Conservation (phyloP, 2,888 invertebrate species). For the Ormia ochracea region DNA sequence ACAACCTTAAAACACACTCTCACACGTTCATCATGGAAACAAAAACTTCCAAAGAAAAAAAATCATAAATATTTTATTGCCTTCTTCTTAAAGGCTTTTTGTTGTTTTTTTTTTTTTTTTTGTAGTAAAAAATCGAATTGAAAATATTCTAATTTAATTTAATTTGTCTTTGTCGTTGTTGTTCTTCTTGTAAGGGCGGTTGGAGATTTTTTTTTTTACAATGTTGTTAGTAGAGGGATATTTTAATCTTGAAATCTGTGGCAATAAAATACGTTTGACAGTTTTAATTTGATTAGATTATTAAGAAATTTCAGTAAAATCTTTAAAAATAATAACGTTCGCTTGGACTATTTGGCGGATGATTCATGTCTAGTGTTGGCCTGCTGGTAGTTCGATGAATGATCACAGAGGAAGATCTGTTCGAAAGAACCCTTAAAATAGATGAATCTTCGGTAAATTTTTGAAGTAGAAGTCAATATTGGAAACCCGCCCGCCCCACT, state of each 20-base stretch:
- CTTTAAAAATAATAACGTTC: too few relatives aligned
- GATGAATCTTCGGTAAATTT: too few relatives aligned
- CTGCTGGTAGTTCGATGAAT: too few relatives aligned
- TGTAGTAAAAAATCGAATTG: slow-evolving; percentile 21
- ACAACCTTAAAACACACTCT: background rate
- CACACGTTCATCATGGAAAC: slow-evolving; percentile 3
- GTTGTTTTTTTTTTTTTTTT: background rate
- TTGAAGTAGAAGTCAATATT: too few relatives aligned
- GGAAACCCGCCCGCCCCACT: too few relatives aligned
- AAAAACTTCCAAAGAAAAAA: background rate
- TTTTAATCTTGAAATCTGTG: slow-evolving; percentile 32
- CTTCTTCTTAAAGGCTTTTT: slow-evolving; percentile 17
- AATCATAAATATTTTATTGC: slow-evolving; percentile 27
- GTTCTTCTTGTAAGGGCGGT: background rate
- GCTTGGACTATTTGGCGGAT: too few relatives aligned
- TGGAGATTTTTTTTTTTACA: background rate
- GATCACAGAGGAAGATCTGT: too few relatives aligned
- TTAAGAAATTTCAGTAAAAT: too few relatives aligned
- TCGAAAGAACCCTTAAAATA: too few relatives aligned
- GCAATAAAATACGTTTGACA: slow-evolving; percentile 41
- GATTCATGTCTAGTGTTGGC: too few relatives aligned
- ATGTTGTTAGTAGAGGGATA: slow-evolving; percentile 11
- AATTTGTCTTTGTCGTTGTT: background rate
- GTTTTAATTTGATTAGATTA: background rate
- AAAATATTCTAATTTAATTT: slow-evolving; percentile 10